These are phyloP conservation scores for Agapornis canus DNA, from an alignment of 2,797 vertebrate genomes.

Conservation along the genomic window DNA sequence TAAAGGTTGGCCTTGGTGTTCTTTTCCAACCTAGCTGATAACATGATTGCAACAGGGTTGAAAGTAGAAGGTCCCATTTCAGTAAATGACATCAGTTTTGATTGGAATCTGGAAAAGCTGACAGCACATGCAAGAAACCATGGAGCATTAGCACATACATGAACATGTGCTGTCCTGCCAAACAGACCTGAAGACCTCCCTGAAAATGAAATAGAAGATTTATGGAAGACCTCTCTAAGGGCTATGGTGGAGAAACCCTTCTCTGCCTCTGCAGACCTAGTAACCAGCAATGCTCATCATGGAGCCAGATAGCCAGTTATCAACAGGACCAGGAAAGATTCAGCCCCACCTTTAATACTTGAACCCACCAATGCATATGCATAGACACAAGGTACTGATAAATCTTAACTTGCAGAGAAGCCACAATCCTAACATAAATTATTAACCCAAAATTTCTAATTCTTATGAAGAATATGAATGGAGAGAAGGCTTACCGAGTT, in stretches of 20 bases:
- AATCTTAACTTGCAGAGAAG: neutral
- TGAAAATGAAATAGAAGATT: neutral
- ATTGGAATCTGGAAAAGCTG: neutral
- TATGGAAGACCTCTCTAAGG: neutral
- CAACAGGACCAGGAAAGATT: neutral
- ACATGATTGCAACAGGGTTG: neutral
- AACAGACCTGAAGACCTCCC: neutral
- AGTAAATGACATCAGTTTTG: neutral
- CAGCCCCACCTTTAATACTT: neutral
- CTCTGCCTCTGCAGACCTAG: neutral
- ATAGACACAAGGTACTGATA: neutral
- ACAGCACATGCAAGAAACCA: rapidly evolving
- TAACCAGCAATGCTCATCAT: rapidly evolving
- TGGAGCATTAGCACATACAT: rapidly evolving
- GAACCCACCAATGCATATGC: neutral
- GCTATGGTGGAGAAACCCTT: rapidly evolving
- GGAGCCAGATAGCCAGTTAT: neutral
- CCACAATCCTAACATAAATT: neutral
- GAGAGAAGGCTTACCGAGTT: slow-evolving; percentile 11
- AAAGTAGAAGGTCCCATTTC: neutral
- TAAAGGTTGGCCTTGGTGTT: neutral
- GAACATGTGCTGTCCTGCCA: neutral
- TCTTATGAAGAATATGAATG: neutral
- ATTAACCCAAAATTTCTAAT: neutral
- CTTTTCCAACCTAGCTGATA: neutral